Conservation (phyloP, 2,888 invertebrate genomes). For the Bombylius major region DNA sequence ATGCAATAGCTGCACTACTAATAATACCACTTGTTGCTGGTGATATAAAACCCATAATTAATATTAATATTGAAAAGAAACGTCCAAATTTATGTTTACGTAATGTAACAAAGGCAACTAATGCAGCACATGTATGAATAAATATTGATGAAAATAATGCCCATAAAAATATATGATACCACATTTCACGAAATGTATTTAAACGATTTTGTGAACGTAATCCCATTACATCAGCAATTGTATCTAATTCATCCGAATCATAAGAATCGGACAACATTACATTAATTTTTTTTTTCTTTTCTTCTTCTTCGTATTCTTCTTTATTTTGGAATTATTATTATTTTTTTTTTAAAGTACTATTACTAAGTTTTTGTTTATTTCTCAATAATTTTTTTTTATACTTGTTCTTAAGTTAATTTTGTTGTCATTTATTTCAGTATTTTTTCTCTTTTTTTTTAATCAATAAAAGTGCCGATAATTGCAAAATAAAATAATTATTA, state of each 20-base stretch:
- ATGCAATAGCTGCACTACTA: slow-evolving; percentile 85
- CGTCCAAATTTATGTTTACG: slow-evolving; percentile 91
- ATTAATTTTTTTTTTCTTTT: background rate
- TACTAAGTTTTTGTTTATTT: too few relatives aligned
- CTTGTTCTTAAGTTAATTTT: too few relatives aligned
- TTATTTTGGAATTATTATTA: background rate
- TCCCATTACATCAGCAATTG: slow-evolving; percentile 55
- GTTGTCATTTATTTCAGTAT: too few relatives aligned
- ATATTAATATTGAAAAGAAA: slow-evolving; percentile 77
- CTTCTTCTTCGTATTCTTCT: background rate
- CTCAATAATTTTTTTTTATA: too few relatives aligned
- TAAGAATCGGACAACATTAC: slow-evolving; percentile 29
- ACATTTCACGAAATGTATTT: slow-evolving; percentile 78
- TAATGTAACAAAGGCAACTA: slow-evolving; percentile 81
- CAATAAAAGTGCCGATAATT: too few relatives aligned
- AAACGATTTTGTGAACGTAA: slow-evolving; percentile 51
- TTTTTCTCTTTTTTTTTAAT: too few relatives aligned
- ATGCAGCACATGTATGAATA: slow-evolving; percentile 81
- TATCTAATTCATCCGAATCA: slow-evolving; percentile 45
- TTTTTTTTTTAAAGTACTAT: too few relatives aligned
- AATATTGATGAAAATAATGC: slow-evolving; percentile 87
- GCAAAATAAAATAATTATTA: too few relatives aligned
- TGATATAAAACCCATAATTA: slow-evolving; percentile 79
- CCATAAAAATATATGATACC: slow-evolving; percentile 95
- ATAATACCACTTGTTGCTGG: slow-evolving; percentile 81